Percentiles rank a stretch among this genome's conserved stretches.
Conservation (phyloP, 2,113 vertebrate species). For the Setophaga coronata region DNA sequence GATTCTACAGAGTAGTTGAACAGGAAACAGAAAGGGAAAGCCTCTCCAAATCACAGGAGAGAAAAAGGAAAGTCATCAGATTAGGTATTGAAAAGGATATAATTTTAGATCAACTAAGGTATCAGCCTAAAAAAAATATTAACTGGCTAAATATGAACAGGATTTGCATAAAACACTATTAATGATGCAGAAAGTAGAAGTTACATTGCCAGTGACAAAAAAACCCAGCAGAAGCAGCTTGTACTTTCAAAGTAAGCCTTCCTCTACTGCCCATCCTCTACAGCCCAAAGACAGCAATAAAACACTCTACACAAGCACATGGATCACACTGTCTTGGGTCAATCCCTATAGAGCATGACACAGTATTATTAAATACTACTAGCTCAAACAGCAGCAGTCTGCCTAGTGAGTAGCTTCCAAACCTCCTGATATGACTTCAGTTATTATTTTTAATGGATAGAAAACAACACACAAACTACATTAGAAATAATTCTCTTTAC, state of each 20-base stretch:
- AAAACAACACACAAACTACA: neutral
- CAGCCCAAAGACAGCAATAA: neutral
- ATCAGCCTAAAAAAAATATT: neutral
- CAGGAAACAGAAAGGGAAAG: neutral
- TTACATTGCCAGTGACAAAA: neutral
- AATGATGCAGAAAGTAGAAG: neutral
- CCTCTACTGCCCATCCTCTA: neutral
- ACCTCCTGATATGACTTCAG: neutral
- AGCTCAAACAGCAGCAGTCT: slow-evolving; percentile 5
- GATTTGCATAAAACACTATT: neutral
- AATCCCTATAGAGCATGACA: slow-evolving; percentile 2
- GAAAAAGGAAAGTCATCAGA: neutral
- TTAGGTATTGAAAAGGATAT: neutral
- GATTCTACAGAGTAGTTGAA: neutral
- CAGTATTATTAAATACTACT: slow-evolving; percentile 4
- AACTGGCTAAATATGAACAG: neutral
- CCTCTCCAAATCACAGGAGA: neutral
- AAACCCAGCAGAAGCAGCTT: neutral
- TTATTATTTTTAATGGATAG: slow-evolving; percentile 30
- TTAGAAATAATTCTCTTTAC: neutral
- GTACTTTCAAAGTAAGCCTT: neutral
- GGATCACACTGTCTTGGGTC: neutral
- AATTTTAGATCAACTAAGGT: neutral
- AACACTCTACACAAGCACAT: neutral
- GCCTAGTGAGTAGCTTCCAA: neutral